Conservation (phyloP, 2,888 invertebrate genomes). For the Catocala fraxini region DNA sequence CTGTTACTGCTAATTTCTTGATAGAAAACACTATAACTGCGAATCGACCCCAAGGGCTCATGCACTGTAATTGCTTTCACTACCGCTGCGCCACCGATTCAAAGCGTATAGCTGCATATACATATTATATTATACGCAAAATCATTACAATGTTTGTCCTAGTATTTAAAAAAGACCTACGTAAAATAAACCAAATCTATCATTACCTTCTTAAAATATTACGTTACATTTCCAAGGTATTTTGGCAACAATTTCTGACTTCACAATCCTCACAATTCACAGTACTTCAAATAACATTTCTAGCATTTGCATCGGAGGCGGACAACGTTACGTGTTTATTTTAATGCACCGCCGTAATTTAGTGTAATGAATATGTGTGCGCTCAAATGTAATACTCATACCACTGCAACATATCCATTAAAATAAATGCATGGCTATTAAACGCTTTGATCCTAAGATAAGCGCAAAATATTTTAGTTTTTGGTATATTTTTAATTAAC, state of each 20-base stretch:
- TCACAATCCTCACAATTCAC: background rate
- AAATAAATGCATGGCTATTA: conserved; percentile 26
- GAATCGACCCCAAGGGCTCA: too few species aligned
- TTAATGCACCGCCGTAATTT: conserved; percentile 22
- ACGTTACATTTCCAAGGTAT: background rate
- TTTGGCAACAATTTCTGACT: background rate
- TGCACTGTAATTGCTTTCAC: too few species aligned
- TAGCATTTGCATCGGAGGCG: conserved; percentile 39
- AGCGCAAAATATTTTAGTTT: conserved; percentile 14
- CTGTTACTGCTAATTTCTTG: too few species aligned
- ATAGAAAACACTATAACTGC: too few species aligned
- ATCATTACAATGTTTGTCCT: too few species aligned
- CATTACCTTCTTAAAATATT: too few species aligned
- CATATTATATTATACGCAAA: too few species aligned
- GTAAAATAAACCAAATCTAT: too few species aligned
- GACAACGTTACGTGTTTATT: conserved; percentile 26
- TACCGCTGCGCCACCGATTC: too few species aligned
- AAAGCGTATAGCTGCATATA: too few species aligned
- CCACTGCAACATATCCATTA: conserved; percentile 17
- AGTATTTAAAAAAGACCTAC: too few species aligned
- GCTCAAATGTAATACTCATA: conserved; percentile 13
- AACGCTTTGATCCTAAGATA: conserved; percentile 30
- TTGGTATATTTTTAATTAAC: conserved; percentile 15
- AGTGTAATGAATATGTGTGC: conserved; percentile 9
- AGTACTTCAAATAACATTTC: conserved; percentile 21